Conservation (phyloP, 1,140 invertebrate genomes). For the Paraescarpia echinospica region DNA sequence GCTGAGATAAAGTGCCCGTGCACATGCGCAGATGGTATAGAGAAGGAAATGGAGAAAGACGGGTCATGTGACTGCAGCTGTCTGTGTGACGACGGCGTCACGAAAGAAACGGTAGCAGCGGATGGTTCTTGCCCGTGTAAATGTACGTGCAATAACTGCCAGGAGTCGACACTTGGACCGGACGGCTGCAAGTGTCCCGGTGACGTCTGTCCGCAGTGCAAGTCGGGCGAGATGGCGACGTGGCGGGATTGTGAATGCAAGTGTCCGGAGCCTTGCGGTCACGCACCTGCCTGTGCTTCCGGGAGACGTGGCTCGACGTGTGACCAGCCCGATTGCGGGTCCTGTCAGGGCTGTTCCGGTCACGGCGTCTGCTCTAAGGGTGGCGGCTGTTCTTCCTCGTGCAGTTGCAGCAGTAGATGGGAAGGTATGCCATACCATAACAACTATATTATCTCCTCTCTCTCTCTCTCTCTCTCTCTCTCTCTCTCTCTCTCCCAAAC, state of each 20-base stretch:
- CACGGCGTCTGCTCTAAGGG: slow-evolving; percentile 20
- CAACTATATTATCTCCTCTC: too few species aligned
- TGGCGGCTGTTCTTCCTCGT: neutral
- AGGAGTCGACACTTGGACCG: neutral
- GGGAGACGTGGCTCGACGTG: neutral
- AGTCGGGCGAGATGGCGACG: neutral
- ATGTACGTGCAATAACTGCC: slow-evolving; percentile 9
- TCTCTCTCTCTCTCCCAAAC: too few species aligned
- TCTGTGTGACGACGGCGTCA: neutral
- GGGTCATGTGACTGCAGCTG: neutral
- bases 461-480: too few species aligned
- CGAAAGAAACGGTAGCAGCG: neutral
- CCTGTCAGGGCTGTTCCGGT: slow-evolving; percentile 16
- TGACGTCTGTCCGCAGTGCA: neutral
- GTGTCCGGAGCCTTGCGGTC: slow-evolving; percentile 11
- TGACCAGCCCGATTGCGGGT: neutral
- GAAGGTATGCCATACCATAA: neutral
- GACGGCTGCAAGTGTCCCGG: slow-evolving; percentile 11
- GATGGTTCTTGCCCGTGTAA: neutral
- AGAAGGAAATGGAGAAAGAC: slow-evolving; percentile 16
- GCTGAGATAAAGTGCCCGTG: slow-evolving; percentile 17
- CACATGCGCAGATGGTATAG: slow-evolving; percentile 10
- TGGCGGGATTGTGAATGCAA: neutral
- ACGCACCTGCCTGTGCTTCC: neutral
- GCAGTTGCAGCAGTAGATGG: neutral